Evolutionary conservation across 2,113 vertebrate genomes (phyloP).

Genomic region (Zosterops borbonicus): DNA sequence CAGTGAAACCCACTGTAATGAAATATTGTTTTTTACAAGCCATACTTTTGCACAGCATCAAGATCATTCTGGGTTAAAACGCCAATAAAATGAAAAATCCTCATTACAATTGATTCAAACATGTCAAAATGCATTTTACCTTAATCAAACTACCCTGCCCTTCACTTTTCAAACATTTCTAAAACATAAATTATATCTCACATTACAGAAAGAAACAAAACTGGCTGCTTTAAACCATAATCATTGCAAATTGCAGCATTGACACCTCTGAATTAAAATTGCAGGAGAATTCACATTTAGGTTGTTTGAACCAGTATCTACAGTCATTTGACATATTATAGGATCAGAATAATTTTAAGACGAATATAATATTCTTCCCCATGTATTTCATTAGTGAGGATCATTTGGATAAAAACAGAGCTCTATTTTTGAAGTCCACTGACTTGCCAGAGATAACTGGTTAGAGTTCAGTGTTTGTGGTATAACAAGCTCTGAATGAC

Average conservation of each 20-base stretch:
- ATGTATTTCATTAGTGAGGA: slow-evolving; percentile 64
- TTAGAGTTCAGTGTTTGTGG: slow-evolving; percentile 31
- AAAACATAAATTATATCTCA: slow-evolving; percentile 55
- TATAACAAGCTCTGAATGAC: slow-evolving; percentile 63
- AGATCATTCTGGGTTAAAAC: slow-evolving; percentile 42
- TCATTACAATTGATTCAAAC: slow-evolving; percentile 42
- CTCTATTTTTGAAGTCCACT: slow-evolving; percentile 66
- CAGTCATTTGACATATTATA: slow-evolving; percentile 27
- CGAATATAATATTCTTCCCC: slow-evolving; percentile 54
- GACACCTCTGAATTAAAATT: slow-evolving; percentile 56
- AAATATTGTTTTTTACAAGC: slow-evolving; percentile 15
- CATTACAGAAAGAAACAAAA: slow-evolving; percentile 45
- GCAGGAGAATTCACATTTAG: slow-evolving; percentile 33
- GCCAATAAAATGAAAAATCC: slow-evolving; percentile 20
- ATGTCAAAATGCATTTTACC: slow-evolving; percentile 53
- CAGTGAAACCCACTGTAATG: background rate
- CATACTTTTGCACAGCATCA: background rate
- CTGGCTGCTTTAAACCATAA: slow-evolving; percentile 49
- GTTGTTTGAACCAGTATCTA: slow-evolving; percentile 21
- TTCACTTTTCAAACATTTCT: slow-evolving; percentile 49
- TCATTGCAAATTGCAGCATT: slow-evolving; percentile 43
- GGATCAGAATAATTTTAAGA: slow-evolving; percentile 50
- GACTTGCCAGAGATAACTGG: slow-evolving; percentile 47
- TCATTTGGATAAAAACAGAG: slow-evolving; percentile 67
- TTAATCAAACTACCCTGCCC: slow-evolving; percentile 43